Base-by-base conservation (phyloP, 1,140 invertebrate genomes). In the Drosophila parabipectinata region DNA sequence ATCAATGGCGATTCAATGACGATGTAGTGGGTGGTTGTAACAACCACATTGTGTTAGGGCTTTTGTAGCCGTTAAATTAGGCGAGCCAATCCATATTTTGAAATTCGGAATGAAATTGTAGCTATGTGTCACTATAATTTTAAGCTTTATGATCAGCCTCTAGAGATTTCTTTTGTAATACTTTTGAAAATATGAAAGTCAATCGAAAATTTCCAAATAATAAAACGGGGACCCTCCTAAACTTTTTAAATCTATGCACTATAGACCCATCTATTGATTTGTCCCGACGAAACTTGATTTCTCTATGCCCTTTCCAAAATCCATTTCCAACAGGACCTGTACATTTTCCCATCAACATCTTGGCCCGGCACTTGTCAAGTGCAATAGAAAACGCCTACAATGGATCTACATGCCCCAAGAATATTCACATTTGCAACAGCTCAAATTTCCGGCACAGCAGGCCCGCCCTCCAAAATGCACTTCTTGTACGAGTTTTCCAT, bases 391-490 rank as follows among this genome's bases (percentile, higher is more conserved):
- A 64, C 41, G 74, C 78, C 78, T 79, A 82, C 82, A 81, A 81
- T 67, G 60, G 64, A 54, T 47, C 54, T 55, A 9, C 26, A 32
- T 34, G 37, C 39, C 41, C 45, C 28, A 64, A 52, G 69, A 62
- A 61, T 57, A 74, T 74, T 69, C 63, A 71, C 56, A 78, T 81
- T 85, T 76, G 81, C 62, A 76, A 78, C 78, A 72, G 69, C 74
- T 88, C 75, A 79, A 87, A 87, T 87, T 82, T 87, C 82, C 82
- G 83, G 82, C 59, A 64, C 56, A 56, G 54, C 66, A 48, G 34
- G 66, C 15, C 30, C 59, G 63, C 73, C 68, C 68, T 57, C 59
- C 54, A 53, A 54, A 48, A 14, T 39, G 15, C 14, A 34, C 0
- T 12, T 39, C 28, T 51, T 24, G 34, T 44, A 47, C 45, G 47